These are phyloP conservation scores for Peromyscus melanophrys DNA, from an alignment of 2,797 vertebrate genomes.

Conservation along the genomic window DNA sequence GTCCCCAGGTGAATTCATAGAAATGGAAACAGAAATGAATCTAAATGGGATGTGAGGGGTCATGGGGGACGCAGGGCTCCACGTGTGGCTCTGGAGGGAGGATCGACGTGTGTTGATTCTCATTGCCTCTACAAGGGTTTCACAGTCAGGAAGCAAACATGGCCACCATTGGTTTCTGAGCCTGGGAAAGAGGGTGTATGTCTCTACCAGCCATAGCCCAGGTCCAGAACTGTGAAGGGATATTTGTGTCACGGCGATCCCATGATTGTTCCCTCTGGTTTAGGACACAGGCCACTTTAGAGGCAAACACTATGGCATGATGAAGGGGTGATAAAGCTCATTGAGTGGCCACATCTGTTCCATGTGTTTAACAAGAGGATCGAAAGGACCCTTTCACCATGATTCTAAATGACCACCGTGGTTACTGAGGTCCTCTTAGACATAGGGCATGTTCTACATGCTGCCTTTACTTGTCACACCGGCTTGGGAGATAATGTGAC, in stretches of 20 bases:
- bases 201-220: neutral
- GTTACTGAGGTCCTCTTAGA: neutral
- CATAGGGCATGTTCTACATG: neutral
- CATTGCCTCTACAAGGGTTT: too few species aligned
- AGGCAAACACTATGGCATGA: neutral
- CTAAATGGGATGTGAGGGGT: neutral
- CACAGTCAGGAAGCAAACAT: fast-evolving
- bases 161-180: too few species aligned
- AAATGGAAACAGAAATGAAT: neutral
- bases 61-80: fast-evolving
- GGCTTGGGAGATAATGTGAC: neutral
- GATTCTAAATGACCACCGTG: neutral
- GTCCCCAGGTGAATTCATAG: neutral
- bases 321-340: too few species aligned
- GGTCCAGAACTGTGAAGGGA: neutral
- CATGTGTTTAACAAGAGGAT: neutral
- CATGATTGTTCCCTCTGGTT: fast-evolving
- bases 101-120: neutral
- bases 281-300: neutral
- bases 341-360: fast-evolving
- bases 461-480: too few species aligned
- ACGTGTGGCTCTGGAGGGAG: neutral
- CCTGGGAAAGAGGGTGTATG: neutral
- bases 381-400: neutral
- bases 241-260: too few species aligned